Base-by-base conservation (phyloP, 1,140 invertebrate species). In the Plectrocnemia conspersa region DNA sequence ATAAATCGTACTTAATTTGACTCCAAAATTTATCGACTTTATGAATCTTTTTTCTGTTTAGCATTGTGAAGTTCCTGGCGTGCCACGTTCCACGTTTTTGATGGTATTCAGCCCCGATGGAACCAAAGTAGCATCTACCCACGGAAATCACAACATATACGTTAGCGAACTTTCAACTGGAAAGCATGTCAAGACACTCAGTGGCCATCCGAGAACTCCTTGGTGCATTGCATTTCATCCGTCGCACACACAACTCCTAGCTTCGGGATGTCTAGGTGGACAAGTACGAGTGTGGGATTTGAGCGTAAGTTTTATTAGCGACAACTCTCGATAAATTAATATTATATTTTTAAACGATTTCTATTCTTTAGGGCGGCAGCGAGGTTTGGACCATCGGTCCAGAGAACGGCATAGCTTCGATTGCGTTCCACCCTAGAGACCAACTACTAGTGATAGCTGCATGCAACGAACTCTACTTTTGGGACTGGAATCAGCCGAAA, bases 151-250 rank as follows among this genome's bases (percentile, higher is more conserved):
- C 65, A 88, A 88, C 68, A 85, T 95, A n/a, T 91, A 93, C 68
- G 84, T 95, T 10, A 89, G 84, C 38, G 88, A 93, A 64, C 68
- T 92, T 19, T 79, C 78, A 23, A 91, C 79, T 61, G 88, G 89
- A 0, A 86, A 87, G 67, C 85, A 89, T 68, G 80, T 91, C 15
- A 81, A 82, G 61, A 88, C 84, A 23, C 68, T 94, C 24, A 79
- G 79, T 38, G 91, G 91, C 6, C 91, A 93, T 74, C 89, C 90
- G 19, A 75, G 91, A n/a, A 93, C 89, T 36, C 91, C 91, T 2
- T 95, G 91, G 91, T 91, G 89, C 68, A 82, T 93, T 38, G 88
- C 89, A 40, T 93, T 93, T 72, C 91, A 94, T 74, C 91, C 91
- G 1, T 83, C 85, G 2, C 86, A 83, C 35, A 85, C 86, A 69